These are phyloP conservation scores for Caenorhabditis plicata DNA, from an alignment of 2,888 invertebrate species.

Conservation along the genomic window DNA sequence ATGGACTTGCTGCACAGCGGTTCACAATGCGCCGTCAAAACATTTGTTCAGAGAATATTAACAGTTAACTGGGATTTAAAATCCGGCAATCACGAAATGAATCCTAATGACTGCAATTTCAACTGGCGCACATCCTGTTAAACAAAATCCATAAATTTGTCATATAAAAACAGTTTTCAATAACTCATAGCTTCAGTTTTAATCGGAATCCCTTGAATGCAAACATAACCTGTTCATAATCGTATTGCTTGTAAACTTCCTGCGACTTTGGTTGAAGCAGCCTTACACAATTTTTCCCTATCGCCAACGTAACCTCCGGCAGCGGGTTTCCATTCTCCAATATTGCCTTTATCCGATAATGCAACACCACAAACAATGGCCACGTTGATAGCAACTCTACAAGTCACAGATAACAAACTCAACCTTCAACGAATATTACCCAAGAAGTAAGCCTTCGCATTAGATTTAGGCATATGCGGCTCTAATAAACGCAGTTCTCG, in stretches of 20 bases:
- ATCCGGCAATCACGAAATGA: no score
- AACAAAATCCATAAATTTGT: no score
- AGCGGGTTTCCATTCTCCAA: slow-evolving; percentile 18
- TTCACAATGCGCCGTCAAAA: no score
- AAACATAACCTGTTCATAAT: slow-evolving; percentile 20
- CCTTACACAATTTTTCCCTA: slow-evolving; percentile 28
- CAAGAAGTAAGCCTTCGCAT: slow-evolving; percentile 47
- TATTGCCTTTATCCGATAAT: slow-evolving; percentile 74
- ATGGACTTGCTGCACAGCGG: no score
- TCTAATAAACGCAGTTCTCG: slow-evolving; percentile 34
- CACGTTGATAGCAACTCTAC: slow-evolving; percentile 86
- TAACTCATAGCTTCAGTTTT: not conserved
- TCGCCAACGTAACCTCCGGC: slow-evolving; percentile 33
- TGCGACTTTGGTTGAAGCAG: slow-evolving; percentile 31
- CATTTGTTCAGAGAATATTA: no score
- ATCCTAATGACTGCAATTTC: no score
- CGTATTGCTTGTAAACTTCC: slow-evolving; percentile 27
- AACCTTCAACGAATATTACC: slow-evolving; percentile 27
- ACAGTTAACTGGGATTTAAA: no score
- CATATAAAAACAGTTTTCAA: no score
- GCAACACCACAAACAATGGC: slow-evolving; percentile 94
- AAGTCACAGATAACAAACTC: slow-evolving; percentile 2
- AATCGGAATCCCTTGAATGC: no score
- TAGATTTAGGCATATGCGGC: slow-evolving; percentile 21
- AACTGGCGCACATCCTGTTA: no score